Conservation (phyloP, 2,888 invertebrate genomes). For the Drosophila nr. perissopoda region DNA sequence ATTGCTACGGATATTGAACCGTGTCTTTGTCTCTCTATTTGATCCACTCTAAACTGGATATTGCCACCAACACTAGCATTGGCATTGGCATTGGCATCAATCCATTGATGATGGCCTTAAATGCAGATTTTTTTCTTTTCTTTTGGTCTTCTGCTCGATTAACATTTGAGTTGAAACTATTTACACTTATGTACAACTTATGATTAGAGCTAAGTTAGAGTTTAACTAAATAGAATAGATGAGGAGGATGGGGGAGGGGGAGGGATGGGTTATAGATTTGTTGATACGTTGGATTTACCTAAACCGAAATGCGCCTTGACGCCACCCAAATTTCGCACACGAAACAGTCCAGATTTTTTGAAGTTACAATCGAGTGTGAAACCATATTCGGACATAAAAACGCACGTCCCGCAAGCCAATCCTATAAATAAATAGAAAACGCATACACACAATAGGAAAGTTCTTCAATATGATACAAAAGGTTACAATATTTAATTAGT, state of each 20-base stretch:
- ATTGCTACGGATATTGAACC: slow-evolving; percentile 64
- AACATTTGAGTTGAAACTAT: slow-evolving; percentile 24
- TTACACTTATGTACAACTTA: slow-evolving; percentile 45
- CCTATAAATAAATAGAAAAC: slow-evolving; percentile 85
- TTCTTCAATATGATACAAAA: slow-evolving; percentile 65
- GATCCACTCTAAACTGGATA: slow-evolving; percentile 33
- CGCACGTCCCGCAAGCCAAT: slow-evolving; percentile 91
- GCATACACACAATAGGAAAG: slow-evolving; percentile 82
- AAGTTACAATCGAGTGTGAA: slow-evolving; percentile 96
- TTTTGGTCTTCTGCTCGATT: slow-evolving; percentile 18
- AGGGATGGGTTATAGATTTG: slow-evolving; percentile 17
- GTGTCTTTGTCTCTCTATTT: slow-evolving; percentile 15
- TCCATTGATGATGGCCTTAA: slow-evolving; percentile 70
- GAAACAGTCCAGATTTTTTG: slow-evolving; percentile 95
- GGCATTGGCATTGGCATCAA: slow-evolving; percentile 82
- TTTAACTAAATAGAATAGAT: slow-evolving; percentile 1
- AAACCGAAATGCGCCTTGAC: slow-evolving; percentile 95
- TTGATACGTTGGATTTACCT: slow-evolving; percentile 87
- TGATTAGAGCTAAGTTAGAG: neutral
- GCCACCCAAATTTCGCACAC: slow-evolving; percentile 95
- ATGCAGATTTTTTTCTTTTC: slow-evolving; percentile 25
- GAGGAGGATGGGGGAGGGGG: neutral
- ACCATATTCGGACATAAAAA: slow-evolving; percentile 95
- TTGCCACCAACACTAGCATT: slow-evolving; percentile 31
- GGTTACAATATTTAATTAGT: slow-evolving; percentile 38